Evolutionary conservation across 2,797 vertebrate genomes (phyloP), one percentile per base, ranked within the genome.

Genomic region (Meda fulgida): DNA sequence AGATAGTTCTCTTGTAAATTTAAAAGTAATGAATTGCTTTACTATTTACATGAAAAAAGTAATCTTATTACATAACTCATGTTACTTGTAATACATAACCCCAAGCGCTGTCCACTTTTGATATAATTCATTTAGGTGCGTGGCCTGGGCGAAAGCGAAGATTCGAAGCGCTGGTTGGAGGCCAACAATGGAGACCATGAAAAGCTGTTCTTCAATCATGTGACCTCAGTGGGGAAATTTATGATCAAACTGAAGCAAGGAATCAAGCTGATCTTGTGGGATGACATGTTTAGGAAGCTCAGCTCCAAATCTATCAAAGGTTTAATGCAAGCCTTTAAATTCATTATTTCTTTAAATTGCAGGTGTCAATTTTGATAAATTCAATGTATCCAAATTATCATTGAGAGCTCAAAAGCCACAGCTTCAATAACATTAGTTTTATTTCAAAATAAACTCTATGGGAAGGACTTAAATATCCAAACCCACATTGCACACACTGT

Each of bases 241-340:
- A 34, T 96, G 14, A 1, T 86, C 5, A 65, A 84, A 0, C 89
- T 88, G 85, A 90, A 87, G 58, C 85, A 87, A 82, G 91, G 92
- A 23, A 90, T 94, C 78, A 91, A 84, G 43, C 91, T 75, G 3
- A 90, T 96, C 7, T 92, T 96, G 91, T 96, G 96, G 96, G 95
- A 96, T 0, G 95, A 96, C 87, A 96, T 96, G 95, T 91, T 96
- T 80, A 89, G 95, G 51, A 93, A 92, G 83, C 90, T 95, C 87
- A 90, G 82, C 23, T 43, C 87, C 14, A 84, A 86, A 16, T 87
- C 85, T n/a, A 89, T 96, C 55, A 87, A 76, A 89, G 93, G 95
- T 96, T 85, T 19, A 46, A 31, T 46, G 67, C 26, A 71, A 84
- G 4, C 19, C 26, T 67, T 34, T 23, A 65, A 58, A 48, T 51